phyloP scores from a whole-genome alignment of 2,113 vertebrate species.

The Ptilonorhynchus violaceus region DNA sequence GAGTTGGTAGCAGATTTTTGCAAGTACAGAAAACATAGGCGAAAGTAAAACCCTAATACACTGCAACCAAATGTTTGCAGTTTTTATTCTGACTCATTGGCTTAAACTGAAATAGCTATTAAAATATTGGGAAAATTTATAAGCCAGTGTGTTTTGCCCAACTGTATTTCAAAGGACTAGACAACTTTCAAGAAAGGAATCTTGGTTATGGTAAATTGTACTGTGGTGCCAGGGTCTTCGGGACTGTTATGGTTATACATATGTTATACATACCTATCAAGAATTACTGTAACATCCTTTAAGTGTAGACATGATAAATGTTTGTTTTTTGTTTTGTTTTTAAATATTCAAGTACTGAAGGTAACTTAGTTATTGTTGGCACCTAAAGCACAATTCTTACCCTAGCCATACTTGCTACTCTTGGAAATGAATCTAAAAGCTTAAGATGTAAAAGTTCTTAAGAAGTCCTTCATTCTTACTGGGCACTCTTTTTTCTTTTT shows the following conservation, averaged over 20 bases:
- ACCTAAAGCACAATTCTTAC: background rate
- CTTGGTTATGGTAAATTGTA: background rate
- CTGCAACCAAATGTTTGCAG: background rate
- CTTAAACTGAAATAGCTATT: background rate
- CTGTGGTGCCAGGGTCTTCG: background rate
- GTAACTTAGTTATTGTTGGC: background rate
- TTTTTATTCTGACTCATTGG: background rate
- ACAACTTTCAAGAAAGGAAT: background rate
- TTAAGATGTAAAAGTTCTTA: background rate
- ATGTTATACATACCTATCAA: background rate
- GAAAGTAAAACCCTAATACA: background rate
- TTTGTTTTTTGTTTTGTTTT: background rate
- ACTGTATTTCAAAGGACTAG: background rate
- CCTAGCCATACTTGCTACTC: background rate
- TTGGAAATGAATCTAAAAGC: background rate
- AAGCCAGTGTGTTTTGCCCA: background rate
- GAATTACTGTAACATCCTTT: background rate
- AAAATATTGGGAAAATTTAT: background rate
- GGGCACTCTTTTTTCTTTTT: rapidly evolving
- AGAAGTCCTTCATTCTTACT: background rate
- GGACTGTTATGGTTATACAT: background rate
- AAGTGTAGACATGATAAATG: background rate
- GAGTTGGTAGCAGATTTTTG: background rate
- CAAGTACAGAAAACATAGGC: background rate
- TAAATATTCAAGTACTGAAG: background rate